Percentiles rank a stretch among this genome's conserved stretches.
These are phyloP conservation scores for Danio kyathit DNA, from an alignment of 2,797 vertebrate species.

Conservation along the genomic window DNA sequence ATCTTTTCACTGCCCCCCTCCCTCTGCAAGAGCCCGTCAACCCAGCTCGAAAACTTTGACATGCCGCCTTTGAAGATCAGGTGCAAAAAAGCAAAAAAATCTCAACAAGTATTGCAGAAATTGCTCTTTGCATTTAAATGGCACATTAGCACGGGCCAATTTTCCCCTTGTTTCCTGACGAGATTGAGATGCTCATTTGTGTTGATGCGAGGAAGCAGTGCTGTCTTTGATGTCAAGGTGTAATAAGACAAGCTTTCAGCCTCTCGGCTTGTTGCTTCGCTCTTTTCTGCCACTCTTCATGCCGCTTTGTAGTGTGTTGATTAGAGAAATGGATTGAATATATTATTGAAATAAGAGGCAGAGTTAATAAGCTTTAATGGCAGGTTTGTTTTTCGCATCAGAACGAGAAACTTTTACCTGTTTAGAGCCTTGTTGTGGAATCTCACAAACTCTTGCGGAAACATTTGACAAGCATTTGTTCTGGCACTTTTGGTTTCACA, in stretches of 20 bases:
- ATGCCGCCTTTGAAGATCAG: conserved; percentile 68
- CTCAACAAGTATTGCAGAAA: conserved; percentile 64
- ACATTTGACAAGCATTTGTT: conserved; percentile 12
- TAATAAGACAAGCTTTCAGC: conserved; percentile 55
- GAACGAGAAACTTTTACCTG: conserved; percentile 44
- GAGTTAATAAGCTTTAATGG: conserved; percentile 58
- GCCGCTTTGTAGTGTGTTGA: conserved; percentile 34
- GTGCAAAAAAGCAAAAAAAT: conserved; percentile 51
- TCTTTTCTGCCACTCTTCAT: neutral
- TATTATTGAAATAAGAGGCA: conserved; percentile 43
- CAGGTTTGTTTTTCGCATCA: conserved; percentile 40
- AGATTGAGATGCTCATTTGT: conserved; percentile 64
- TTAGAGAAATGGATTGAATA: conserved; percentile 46
- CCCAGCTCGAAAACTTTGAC: conserved; percentile 32
- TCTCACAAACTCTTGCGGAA: neutral
- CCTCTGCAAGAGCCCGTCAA: neutral
- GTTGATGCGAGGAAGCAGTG: conserved; percentile 25
- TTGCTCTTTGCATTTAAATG: conserved; percentile 81
- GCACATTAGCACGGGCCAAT: conserved; percentile 72
- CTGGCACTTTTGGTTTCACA: conserved; percentile 9
- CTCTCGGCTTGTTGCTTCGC: conserved; percentile 22
- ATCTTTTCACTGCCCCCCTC: neutral
- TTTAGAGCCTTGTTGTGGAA: conserved; percentile 33
- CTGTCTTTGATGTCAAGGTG: conserved; percentile 56
- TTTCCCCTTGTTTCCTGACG: conserved; percentile 60